These are phyloP conservation scores for Parambassis ranga DNA, from an alignment of 2,797 vertebrate genomes.

Conservation along the genomic window DNA sequence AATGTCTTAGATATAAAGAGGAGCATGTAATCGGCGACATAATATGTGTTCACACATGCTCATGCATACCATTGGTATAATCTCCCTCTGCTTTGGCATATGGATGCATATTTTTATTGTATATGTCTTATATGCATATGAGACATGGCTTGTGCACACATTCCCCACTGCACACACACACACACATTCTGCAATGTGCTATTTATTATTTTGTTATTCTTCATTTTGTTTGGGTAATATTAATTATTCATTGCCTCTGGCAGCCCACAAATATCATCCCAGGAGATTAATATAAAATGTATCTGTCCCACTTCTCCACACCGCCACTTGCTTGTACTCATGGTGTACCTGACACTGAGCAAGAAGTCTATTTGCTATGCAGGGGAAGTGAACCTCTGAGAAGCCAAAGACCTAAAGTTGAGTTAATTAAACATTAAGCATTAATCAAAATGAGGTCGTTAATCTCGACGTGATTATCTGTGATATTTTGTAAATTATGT, in stretches of 20 bases:
- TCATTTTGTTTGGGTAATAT: constrained; percentile 41
- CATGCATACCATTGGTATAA: constrained; percentile 55
- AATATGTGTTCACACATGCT: constrained; percentile 59
- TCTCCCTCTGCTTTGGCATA: constrained; percentile 46
- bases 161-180: not conserved
- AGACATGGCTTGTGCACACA: not conserved
- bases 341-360: constrained; percentile 44
- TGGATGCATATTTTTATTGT: constrained; percentile 17
- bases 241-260: constrained; percentile 62
- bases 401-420: constrained; percentile 54
- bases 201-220: constrained; percentile 55
- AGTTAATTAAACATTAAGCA: constrained; percentile 78
- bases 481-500: constrained; percentile 71
- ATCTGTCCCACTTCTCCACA: constrained; percentile 50
- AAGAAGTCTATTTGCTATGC: constrained; percentile 62
- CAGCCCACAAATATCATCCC: constrained; percentile 56
- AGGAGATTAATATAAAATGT: constrained; percentile 66
- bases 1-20: constrained; percentile 52
- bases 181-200: not conserved
- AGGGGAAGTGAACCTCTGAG: constrained; percentile 31
- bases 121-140: constrained; percentile 1
- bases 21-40: constrained; percentile 65
- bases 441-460: constrained; percentile 76
- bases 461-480: constrained; percentile 72
- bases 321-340: not conserved